Base-by-base conservation (phyloP, 1,140 invertebrate species). In the Micrasema minimum region DNA sequence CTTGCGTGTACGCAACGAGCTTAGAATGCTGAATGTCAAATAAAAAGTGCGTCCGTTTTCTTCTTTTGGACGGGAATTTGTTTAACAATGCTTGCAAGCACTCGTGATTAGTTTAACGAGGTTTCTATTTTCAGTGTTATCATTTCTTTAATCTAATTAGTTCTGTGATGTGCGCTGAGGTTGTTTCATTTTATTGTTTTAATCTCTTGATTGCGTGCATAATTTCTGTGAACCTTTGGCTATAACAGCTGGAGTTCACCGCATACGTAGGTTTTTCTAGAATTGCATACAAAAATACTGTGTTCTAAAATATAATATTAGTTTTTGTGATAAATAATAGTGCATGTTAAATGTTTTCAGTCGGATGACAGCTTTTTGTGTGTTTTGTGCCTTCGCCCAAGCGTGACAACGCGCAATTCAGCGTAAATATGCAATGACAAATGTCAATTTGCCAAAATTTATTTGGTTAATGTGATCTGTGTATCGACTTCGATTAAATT, bases 41-140 rank as follows among this genome's bases (percentile, higher is more conserved):
- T 20, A 64, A 64, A 61, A 64, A 64, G 59, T 46, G 59, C 43
- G 59, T 64, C 45, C 12, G 18, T 62, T 62, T 62, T 46, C 4
- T 64, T 64, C 16, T 45, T 31, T 20, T 31, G 31, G 37, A 16
- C 12, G 16, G 10, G 14, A 35, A 18, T 41, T 41, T 43, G 22
- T 37, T n/a, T 53, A 11, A 5, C 11, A n/a, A 26, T n/a, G 14
- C 18, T 14, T 35, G 31, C 22, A 23, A 26, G 2, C 10, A 7
- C 22, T 18, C 11, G 23, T 26, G 14, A 26, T 55, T 14, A 22
- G 31, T 14, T 26, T 12, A 55, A n/a, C n/a, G n/a, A 35, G 3
- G 12, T 55, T 55, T 55, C n/a, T n/a, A 14, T 31, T 11, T 10
- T 55, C 12, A 35, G 26, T 7, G 26, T 7, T 4, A 16, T 18